These are phyloP conservation scores for Forbesichthys agassizii DNA, from an alignment of 2,113 vertebrate species.

Conservation along the genomic window DNA sequence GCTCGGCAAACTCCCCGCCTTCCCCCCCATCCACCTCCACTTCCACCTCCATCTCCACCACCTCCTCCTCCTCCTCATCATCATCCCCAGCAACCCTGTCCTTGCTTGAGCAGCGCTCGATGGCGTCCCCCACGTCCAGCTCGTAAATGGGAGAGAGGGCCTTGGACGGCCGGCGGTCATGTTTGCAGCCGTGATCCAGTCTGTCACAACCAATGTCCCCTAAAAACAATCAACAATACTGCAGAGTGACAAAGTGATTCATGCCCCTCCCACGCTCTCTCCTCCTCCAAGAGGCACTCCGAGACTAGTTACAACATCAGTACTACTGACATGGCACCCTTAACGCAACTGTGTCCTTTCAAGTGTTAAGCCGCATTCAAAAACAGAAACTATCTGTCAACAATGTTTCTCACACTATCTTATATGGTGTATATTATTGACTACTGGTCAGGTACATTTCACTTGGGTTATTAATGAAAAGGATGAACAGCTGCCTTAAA, in stretches of 20 bases:
- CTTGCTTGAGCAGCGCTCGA: constrained; percentile 85
- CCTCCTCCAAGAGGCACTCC: constrained; percentile 22
- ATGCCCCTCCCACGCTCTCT: constrained; percentile 39
- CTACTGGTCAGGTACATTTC: constrained; percentile 2
- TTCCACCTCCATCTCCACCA: constrained; percentile 72
- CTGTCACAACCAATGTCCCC: constrained; percentile 98
- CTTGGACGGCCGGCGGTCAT: constrained; percentile 92
- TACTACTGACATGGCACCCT: constrained; percentile 58
- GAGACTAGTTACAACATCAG: constrained; percentile 33
- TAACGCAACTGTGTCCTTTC: constrained; percentile 66
- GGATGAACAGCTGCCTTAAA: constrained; percentile 71
- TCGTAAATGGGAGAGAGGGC: constrained; percentile 97
- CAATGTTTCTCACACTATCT: constrained; percentile 6
- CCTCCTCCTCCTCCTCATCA: constrained; percentile 58
- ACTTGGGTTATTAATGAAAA: constrained; percentile 31
- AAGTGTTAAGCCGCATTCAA: constrained; percentile 9
- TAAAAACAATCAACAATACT: constrained; percentile 99
- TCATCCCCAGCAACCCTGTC: constrained; percentile 80
- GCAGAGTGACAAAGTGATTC: constrained; percentile 93
- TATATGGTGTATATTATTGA: constrained; percentile 6
- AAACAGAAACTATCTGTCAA: background rate
- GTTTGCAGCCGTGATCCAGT: constrained; percentile 94
- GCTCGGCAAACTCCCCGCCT: constrained; percentile 83
- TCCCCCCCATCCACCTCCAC: constrained; percentile 66
- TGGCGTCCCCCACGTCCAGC: constrained; percentile 89